These are phyloP conservation scores for Drosophila lutescens DNA, from an alignment of 2,888 invertebrate species.

Conservation along the genomic window DNA sequence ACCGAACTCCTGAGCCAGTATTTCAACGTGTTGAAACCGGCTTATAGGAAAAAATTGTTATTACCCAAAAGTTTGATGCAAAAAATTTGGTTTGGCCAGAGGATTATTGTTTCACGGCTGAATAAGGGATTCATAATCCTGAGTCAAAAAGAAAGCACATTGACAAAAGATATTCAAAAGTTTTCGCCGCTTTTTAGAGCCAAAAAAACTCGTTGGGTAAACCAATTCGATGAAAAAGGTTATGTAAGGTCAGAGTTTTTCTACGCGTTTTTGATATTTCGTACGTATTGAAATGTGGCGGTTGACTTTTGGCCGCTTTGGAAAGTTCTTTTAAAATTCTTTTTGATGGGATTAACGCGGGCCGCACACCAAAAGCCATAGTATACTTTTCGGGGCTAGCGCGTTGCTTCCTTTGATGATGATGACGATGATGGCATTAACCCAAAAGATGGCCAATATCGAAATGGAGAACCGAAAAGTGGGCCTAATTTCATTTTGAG, in stretches of 20 bases:
- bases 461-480: slow-evolving; percentile 1
- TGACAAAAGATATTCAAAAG: slow-evolving; percentile 1
- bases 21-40: background rate
- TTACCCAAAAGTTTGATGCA: background rate
- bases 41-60: background rate
- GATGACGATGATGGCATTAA: slow-evolving; percentile 31
- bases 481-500: slow-evolving; percentile 37
- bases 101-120: background rate
- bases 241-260: slow-evolving; percentile 3
- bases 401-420: background rate
- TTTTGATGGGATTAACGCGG: slow-evolving; percentile 34
- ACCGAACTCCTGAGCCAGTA: background rate
- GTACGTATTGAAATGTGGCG: slow-evolving; percentile 12
- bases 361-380: slow-evolving; percentile 6
- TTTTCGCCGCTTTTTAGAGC: background rate
- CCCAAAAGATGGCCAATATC: slow-evolving; percentile 37
- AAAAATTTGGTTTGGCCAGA: background rate
- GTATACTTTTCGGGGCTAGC: slow-evolving; percentile 38
- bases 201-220: background rate
- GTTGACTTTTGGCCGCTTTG: slow-evolving; percentile 19
- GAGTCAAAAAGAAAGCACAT: background rate
- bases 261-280: slow-evolving; percentile 2
- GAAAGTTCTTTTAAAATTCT: slow-evolving; percentile 22
- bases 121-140: background rate
- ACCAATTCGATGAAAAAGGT: slow-evolving; percentile 2